Conservation (phyloP, 1,140 invertebrate species). For the Octopus sinensis region DNA sequence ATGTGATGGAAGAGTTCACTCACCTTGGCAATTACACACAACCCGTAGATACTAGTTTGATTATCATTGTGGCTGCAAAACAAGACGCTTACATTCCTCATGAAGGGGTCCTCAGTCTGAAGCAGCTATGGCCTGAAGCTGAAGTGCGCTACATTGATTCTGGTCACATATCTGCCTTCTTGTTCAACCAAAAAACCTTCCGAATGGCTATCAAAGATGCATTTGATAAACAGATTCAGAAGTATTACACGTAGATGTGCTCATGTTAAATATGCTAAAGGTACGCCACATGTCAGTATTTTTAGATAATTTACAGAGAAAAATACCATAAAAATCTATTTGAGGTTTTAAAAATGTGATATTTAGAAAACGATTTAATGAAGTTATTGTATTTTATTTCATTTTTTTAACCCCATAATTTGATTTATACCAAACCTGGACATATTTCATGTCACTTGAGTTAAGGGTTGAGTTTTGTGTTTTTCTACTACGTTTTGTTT, state of each 20-base stretch:
- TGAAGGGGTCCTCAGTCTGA: slow-evolving; percentile 74
- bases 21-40: slow-evolving; percentile 88
- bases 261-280: too few species aligned
- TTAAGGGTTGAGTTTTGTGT: too few species aligned
- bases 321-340: too few species aligned
- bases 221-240: slow-evolving; percentile 60
- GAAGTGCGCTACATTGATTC: slow-evolving; percentile 79
- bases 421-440: too few species aligned
- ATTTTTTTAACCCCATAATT: too few species aligned
- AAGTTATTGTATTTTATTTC: too few species aligned
- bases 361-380: too few species aligned
- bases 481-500: too few species aligned
- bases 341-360: too few species aligned
- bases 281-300: too few species aligned
- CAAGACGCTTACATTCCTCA: slow-evolving; percentile 91
- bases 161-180: slow-evolving; percentile 87
- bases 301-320: too few species aligned
- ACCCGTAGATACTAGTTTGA: slow-evolving; percentile 69
- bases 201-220: slow-evolving; percentile 63
- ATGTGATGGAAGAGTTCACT: slow-evolving; percentile 98
- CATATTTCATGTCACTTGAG: too few species aligned
- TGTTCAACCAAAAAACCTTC: slow-evolving; percentile 82
- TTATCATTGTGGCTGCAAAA: slow-evolving; percentile 54
- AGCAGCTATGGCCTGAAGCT: slow-evolving; percentile 87
- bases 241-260: slow-evolving; percentile 54